phyloP scores from a whole-genome alignment of 2,888 invertebrate genomes.

The Eupelmus urozonus region DNA sequence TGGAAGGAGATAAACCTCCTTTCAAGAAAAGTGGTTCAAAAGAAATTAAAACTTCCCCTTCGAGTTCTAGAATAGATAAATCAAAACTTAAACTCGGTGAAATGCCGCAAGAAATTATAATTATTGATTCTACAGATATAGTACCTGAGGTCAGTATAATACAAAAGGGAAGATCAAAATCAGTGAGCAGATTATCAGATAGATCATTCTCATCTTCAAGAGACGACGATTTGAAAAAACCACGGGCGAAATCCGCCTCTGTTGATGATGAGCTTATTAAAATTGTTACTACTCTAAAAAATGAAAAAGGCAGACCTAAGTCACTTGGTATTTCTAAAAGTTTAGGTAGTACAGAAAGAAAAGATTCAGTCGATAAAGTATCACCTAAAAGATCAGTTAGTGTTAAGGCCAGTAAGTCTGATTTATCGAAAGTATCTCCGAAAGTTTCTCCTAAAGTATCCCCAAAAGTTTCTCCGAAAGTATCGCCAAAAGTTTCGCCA shows the following conservation, averaged over 20 bases:
- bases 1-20: slow-evolving; percentile 75
- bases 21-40: slow-evolving; percentile 72
- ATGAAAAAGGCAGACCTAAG: slow-evolving; percentile 72
- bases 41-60: slow-evolving; percentile 69
- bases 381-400: slow-evolving; percentile 70
- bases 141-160: slow-evolving; percentile 74
- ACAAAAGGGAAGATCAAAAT: slow-evolving; percentile 75
- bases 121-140: slow-evolving; percentile 75
- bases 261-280: slow-evolving; percentile 74
- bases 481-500: slow-evolving; percentile 63
- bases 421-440: slow-evolving; percentile 66
- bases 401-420: slow-evolving; percentile 81
- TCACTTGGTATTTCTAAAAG: slow-evolving; percentile 75
- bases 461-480: slow-evolving; percentile 67
- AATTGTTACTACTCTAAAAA: slow-evolving; percentile 63
- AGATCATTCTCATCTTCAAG: slow-evolving; percentile 69
- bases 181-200: slow-evolving; percentile 71
- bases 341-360: slow-evolving; percentile 72
- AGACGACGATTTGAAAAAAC: slow-evolving; percentile 69
- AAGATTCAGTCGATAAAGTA: slow-evolving; percentile 72
- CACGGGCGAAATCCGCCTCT: slow-evolving; percentile 73
- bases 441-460: slow-evolving; percentile 61
- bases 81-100: slow-evolving; percentile 74
- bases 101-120: slow-evolving; percentile 76
- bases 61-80: slow-evolving; percentile 73